Conservation (phyloP, 2,113 vertebrate genomes). For the Pleuronectes platessa region DNA sequence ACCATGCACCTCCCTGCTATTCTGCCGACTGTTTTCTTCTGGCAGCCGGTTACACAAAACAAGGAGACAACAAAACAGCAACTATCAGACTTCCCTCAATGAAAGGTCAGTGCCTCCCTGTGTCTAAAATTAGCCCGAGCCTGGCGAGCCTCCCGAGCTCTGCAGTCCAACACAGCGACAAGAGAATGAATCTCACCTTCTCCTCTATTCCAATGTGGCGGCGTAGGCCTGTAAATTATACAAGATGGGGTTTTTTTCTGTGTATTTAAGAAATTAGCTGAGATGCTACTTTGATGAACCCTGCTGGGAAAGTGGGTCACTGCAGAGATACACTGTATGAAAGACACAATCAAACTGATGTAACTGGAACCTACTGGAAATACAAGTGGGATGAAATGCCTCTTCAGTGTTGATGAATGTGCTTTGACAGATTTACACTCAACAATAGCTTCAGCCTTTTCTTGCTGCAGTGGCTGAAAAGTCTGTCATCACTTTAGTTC, state of each 20-base stretch:
- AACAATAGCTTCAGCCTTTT: background rate
- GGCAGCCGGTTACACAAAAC: constrained; percentile 22
- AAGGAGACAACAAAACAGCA: constrained; percentile 25
- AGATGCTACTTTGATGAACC: constrained; percentile 13
- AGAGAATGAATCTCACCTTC: constrained; percentile 1
- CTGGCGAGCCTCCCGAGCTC: background rate
- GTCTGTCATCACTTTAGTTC: constrained; percentile 3
- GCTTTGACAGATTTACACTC: constrained; percentile 12
- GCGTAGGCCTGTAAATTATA: background rate
- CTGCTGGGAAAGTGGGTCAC: background rate
- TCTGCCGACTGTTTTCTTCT: constrained; percentile 4
- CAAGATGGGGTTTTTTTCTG: background rate
- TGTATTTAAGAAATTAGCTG: constrained; percentile 6
- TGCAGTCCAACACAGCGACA: background rate
- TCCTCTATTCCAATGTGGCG: background rate
- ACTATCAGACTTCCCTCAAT: constrained; percentile 44
- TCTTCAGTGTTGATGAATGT: constrained; percentile 6
- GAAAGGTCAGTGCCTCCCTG: constrained; percentile 58
- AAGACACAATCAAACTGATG: background rate
- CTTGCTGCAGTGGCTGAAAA: constrained; percentile 8
- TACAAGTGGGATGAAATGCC: background rate
- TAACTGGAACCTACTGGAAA: no score
- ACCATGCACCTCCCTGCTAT: background rate
- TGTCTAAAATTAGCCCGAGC: constrained; percentile 52
- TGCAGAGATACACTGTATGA: background rate